Evolutionary conservation across 2,797 vertebrate species (phyloP).

Genomic region (Molossus alvarezi): DNA sequence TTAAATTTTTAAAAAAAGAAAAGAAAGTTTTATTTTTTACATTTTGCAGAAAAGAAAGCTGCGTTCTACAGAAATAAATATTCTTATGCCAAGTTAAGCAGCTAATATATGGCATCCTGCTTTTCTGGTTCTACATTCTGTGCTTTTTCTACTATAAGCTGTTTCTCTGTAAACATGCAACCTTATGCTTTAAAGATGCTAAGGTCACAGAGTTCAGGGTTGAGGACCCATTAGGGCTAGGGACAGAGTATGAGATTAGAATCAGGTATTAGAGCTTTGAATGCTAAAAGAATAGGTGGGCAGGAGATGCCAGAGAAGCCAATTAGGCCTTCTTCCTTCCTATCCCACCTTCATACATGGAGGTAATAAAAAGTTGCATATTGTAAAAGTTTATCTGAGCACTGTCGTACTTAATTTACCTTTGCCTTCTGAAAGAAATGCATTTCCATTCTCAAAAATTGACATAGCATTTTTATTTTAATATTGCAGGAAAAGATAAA

Average conservation of each 20-base stretch:
- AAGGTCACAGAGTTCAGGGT: neutral
- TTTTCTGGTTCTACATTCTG: neutral
- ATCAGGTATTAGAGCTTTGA: neutral
- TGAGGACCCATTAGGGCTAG: neutral
- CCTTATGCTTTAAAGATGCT: neutral
- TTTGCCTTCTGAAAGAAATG: neutral
- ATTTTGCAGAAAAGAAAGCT: slow-evolving; percentile 37
- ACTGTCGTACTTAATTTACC: neutral
- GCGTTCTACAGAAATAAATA: neutral
- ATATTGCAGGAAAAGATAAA: neutral
- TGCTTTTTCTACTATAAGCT: neutral
- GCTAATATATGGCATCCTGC: neutral
- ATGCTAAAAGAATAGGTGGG: neutral
- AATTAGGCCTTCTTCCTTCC: neutral
- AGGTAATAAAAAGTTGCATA: neutral
- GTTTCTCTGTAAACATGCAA: neutral
- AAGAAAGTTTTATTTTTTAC: neutral
- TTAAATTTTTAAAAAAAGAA: too few species aligned
- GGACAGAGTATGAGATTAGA: neutral
- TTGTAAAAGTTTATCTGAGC: neutral
- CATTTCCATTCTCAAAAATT: neutral
- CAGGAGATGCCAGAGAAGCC: neutral
- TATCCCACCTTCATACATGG: neutral
- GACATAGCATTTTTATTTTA: neutral
- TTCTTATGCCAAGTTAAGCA: neutral